Conservation (phyloP, 1,140 invertebrate species). For the Solenopsis invicta region DNA sequence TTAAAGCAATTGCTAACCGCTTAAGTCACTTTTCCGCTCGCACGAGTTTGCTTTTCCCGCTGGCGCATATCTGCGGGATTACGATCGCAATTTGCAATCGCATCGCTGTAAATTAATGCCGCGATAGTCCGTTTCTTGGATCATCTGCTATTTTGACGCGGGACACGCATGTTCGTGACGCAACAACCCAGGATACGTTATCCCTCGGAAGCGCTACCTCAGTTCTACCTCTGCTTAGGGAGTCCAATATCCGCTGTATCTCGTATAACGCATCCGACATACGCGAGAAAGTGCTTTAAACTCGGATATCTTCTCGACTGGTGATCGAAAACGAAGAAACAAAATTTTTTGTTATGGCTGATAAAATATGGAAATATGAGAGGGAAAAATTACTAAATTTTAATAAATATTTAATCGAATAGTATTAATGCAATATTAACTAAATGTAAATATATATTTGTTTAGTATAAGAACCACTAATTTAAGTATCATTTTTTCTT, state of each 20-base stretch:
- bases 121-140: background rate
- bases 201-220: background rate
- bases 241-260: background rate
- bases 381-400: too few species aligned
- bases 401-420: too few species aligned
- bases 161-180: background rate
- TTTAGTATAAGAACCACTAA: too few species aligned
- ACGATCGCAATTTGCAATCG: background rate
- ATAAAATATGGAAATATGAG: background rate
- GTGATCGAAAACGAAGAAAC: background rate
- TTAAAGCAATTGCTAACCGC: constrained; percentile 44
- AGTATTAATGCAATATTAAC: too few species aligned
- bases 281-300: constrained; percentile 24
- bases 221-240: background rate
- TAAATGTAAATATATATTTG: too few species aligned
- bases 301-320: background rate
- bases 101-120: constrained; percentile 41
- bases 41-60: background rate
- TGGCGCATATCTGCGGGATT: constrained; percentile 24
- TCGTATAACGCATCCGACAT: background rate
- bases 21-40: constrained; percentile 48
- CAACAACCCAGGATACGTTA: background rate
- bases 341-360: background rate
- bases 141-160: background rate
- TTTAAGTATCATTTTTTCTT: too few species aligned